phyloP scores from a whole-genome alignment of 2,797 vertebrate genomes.

The Parauchenoglanis ngamensis region DNA sequence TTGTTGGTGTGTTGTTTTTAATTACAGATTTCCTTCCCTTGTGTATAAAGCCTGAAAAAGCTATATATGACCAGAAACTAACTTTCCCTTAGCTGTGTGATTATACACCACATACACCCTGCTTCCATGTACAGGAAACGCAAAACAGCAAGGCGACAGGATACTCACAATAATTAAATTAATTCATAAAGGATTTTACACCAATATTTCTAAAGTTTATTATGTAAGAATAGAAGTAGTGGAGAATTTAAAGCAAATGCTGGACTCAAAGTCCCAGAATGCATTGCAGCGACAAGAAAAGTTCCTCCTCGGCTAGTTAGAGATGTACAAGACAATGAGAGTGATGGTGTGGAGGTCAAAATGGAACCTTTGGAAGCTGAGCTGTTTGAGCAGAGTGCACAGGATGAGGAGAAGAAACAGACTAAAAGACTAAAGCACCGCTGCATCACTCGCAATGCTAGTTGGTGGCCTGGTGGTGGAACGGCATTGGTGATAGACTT shows the following conservation, averaged over 20 bases:
- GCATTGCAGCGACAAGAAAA: not conserved
- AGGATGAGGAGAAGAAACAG: no score
- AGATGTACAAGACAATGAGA: not conserved
- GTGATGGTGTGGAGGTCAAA: not conserved
- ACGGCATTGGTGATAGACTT: not conserved
- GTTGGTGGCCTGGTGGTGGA: not conserved
- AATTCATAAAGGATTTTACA: not conserved
- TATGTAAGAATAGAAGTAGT: not conserved
- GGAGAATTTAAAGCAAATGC: not conserved
- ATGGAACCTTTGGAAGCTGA: no score
- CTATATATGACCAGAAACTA: conserved; percentile 17
- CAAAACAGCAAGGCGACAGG: not conserved
- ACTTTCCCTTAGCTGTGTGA: no score
- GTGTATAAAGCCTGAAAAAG: conserved; percentile 7
- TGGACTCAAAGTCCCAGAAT: not conserved
- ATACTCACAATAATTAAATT: not conserved
- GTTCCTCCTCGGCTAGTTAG: not conserved
- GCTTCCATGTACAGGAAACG: not conserved
- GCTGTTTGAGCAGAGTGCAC: no score
- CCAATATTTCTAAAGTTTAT: not conserved
- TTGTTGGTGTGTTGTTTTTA: conserved; percentile 21
- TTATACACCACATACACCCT: not conserved
- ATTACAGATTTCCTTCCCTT: not conserved
- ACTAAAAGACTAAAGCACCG: not conserved
- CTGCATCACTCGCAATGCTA: not conserved